Conservation (phyloP, 2,113 vertebrate species). For the cat (Felis catus) region DNA sequence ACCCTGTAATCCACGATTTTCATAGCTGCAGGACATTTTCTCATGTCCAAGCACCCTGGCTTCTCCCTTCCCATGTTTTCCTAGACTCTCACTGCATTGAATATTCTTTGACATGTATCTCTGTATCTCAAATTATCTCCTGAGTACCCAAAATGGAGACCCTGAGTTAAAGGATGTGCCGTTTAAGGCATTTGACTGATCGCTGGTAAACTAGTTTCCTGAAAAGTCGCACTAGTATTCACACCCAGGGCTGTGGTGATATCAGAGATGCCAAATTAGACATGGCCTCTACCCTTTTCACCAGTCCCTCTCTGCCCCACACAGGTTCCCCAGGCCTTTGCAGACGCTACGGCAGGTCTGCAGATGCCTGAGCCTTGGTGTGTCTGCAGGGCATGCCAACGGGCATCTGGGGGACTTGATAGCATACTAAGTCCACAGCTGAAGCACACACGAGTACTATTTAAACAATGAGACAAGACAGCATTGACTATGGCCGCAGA, state of each 20-base stretch:
- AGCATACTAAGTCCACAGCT: not conserved
- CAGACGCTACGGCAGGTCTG: not conserved
- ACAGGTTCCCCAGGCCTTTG: rapidly evolving
- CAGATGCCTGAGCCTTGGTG: not conserved
- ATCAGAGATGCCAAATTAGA: not conserved
- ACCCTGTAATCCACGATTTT: not conserved
- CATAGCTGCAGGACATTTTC: not conserved
- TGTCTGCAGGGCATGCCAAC: rapidly evolving
- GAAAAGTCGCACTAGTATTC: not conserved
- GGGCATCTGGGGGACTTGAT: not conserved
- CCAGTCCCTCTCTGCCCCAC: not conserved
- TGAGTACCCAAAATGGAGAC: not conserved
- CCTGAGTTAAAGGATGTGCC: not conserved
- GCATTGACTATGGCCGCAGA: not conserved
- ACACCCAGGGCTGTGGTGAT: not conserved
- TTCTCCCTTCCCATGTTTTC: not conserved
- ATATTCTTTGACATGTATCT: not conserved
- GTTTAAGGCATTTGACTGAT: not conserved
- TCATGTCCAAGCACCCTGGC: not conserved
- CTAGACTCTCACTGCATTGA: not conserved
- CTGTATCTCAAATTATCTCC: not conserved
- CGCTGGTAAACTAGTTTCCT: not conserved
- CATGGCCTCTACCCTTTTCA: not conserved
- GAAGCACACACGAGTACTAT: not conserved
- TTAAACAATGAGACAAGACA: not conserved